Conservation (phyloP, 2,113 vertebrate genomes). For the Eublepharis macularius region DNA sequence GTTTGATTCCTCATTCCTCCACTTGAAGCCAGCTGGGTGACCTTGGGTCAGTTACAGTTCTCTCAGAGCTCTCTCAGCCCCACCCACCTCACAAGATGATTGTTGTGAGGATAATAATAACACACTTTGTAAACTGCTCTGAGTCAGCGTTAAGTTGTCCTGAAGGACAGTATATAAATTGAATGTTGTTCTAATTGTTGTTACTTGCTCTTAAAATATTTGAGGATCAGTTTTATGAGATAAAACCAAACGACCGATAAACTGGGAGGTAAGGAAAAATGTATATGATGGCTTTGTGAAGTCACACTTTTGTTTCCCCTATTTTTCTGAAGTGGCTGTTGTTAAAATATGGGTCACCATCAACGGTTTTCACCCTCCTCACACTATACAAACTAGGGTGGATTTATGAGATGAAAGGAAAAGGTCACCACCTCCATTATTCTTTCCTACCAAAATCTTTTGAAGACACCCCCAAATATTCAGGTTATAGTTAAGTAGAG, state of each 20-base stretch:
- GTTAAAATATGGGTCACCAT: not conserved
- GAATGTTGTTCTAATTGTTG: no score
- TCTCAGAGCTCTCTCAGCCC: no score
- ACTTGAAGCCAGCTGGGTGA: no score
- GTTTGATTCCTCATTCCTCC: no score
- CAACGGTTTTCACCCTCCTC: not conserved
- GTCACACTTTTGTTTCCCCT: not conserved
- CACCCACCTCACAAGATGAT: no score
- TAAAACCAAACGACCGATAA: not conserved
- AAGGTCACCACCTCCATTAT: not conserved
- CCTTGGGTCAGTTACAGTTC: no score
- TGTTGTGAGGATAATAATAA: no score
- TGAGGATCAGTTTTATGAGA: not conserved
- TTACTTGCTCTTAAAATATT: not conserved
- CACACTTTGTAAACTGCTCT: no score
- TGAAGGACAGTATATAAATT: no score
- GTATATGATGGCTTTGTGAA: not conserved
- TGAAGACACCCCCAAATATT: not conserved
- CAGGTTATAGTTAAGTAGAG: not conserved
- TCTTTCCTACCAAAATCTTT: not conserved
- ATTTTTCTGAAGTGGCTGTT: not conserved
- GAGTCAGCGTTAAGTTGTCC: no score
- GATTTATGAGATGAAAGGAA: not conserved
- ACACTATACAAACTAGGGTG: not conserved
- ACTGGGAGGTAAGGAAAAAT: not conserved